These are phyloP conservation scores for Sphaerophoria taeniata DNA, from an alignment of 2,888 invertebrate species.

Conservation along the genomic window DNA sequence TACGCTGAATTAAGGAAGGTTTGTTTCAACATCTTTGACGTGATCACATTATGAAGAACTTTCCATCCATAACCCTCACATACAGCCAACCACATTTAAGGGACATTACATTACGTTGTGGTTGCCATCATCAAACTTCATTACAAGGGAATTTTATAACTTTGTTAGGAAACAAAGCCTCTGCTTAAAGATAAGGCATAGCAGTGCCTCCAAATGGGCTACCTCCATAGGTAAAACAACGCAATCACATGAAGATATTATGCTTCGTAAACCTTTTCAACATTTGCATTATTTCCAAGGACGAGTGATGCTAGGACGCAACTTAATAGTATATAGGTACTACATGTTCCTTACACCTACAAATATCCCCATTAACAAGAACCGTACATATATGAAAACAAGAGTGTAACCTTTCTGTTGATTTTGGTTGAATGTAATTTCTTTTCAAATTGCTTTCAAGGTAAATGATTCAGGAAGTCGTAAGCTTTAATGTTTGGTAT, in stretches of 20 bases:
- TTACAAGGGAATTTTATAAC: constrained; percentile 71
- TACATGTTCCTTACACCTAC: constrained; percentile 49
- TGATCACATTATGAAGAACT: too few species aligned
- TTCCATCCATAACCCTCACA: constrained; percentile 56
- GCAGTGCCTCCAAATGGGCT: constrained; percentile 46
- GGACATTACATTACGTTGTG: constrained; percentile 72
- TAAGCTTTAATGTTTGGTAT: constrained; percentile 66
- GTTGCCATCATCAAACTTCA: constrained; percentile 73
- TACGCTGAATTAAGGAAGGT: neutral
- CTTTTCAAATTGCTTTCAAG: constrained; percentile 74
- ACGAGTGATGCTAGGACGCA: constrained; percentile 47
- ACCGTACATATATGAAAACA: constrained; percentile 33
- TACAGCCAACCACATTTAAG: constrained; percentile 72
- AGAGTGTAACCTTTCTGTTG: constrained; percentile 67
- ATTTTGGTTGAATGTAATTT: constrained; percentile 73
- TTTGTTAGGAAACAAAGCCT: constrained; percentile 56
- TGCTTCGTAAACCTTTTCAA: constrained; percentile 58
- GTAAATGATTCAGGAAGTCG: constrained; percentile 75
- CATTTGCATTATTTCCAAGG: constrained; percentile 71
- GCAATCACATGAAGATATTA: neutral
- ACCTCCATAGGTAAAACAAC: neutral
- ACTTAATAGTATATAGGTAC: constrained; percentile 16
- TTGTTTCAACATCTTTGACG: constrained; percentile 33
- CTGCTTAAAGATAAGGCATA: constrained; percentile 53
- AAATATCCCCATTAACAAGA: neutral